Base-by-base conservation (phyloP, 2,113 vertebrate species). In the Abramis brama region DNA sequence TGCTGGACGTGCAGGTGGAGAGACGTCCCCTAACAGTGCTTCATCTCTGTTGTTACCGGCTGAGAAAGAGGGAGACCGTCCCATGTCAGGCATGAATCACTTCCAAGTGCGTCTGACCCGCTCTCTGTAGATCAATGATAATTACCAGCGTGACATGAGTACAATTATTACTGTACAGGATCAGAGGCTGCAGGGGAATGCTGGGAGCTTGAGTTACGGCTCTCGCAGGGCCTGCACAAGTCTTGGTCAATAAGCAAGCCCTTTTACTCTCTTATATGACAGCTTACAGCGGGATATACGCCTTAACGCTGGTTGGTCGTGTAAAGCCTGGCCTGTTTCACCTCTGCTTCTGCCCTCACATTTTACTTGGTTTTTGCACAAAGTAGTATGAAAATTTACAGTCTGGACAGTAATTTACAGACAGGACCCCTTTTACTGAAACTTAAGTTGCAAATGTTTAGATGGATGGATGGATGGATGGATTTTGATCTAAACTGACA, bases 91-190 rank as follows among this genome's bases (percentile, higher is more conserved):
- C 93, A 97, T 97, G 95, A 97, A 97, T 97, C 96, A 97, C 90
- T 90, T 91, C 92, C 91, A 92, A 95, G 93, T 94, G 92, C 92
- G 91, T 94, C 93, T 94, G 95, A 96, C 95, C 95, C 96, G 96
- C 91, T 91, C 50, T 94, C 95, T 93, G 93, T 96, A 96, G 96
- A 97, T 97, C 96, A 97, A 97, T 97, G 96, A 95, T 97, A 97
- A 97, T 97, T 97, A 97, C 96, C 95, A 94, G 94, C 94, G 94
- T 97, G 96, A 97, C 97, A 97, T 89, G 96, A 97, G 96, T 97
- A 95, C 96, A 96, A 95, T 97, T 97, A 97, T 97, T 97, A 97
- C 96, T 96, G 96, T 97, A 97, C 97, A 97, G 96, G 95, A 95
- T 96, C 96, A 96, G 95, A 95, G 95, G 95, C 95, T 95, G 94